A percentile compares a stretch with the other conserved stretches of the same genome.
Evolutionary conservation across 2,797 vertebrate genomes (phyloP).

Genomic region (Pipistrellus pipistrellus): DNA sequence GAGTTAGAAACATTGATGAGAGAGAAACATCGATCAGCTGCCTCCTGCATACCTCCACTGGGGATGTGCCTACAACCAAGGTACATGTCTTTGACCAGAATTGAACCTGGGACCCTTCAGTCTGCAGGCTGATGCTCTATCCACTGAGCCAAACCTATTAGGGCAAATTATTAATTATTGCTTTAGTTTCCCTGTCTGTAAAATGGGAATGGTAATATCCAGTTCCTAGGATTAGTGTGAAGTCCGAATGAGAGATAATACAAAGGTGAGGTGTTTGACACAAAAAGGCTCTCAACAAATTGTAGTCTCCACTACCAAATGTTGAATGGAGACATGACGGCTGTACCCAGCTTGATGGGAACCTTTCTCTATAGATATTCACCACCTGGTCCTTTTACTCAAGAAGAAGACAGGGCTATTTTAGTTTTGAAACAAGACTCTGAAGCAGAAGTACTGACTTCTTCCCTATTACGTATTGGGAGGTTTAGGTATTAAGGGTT

Average conservation of each 20-base stretch:
- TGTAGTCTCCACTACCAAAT: neutral
- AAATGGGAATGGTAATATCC: conserved; percentile 21
- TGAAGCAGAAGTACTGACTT: conserved; percentile 19
- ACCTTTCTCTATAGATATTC: neutral
- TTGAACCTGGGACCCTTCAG: too few relatives aligned
- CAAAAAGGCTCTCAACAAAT: neutral
- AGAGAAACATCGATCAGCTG: too few relatives aligned
- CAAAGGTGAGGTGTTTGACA: neutral
- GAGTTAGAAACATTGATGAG: too few relatives aligned
- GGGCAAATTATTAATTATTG: neutral
- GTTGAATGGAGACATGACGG: neutral
- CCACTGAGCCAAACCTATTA: too few relatives aligned
- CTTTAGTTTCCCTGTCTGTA: neutral
- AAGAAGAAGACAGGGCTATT: conserved; percentile 12
- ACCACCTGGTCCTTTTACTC: conserved; percentile 12
- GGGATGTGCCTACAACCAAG: too few relatives aligned
- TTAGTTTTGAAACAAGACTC: conserved; percentile 31
- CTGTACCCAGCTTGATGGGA: neutral
- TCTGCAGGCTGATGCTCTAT: too few relatives aligned
- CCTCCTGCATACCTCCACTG: too few relatives aligned
- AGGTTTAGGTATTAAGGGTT: neutral
- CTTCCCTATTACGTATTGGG: neutral
- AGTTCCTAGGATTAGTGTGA: neutral
- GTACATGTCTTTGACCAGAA: too few relatives aligned
- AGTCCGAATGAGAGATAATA: neutral